Percentiles rank a stretch among this genome's conserved stretches.
Conservation (phyloP, 2,888 invertebrate genomes). For the Prostheceraeus crozeri region DNA sequence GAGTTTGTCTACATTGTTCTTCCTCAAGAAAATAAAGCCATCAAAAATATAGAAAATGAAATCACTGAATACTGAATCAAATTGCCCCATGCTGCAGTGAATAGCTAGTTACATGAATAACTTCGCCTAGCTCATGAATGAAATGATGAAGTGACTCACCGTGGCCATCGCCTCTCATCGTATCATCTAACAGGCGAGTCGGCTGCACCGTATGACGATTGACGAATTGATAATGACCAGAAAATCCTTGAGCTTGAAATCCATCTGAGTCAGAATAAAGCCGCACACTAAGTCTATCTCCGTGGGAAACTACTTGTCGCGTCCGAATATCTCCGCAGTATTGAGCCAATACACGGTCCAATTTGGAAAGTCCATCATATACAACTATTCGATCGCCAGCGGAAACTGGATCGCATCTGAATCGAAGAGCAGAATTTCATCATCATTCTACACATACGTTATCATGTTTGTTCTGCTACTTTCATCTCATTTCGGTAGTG, state of each 20-base stretch:
- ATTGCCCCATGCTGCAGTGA: too few relatives aligned
- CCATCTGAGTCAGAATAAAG: background rate
- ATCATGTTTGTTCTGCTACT: too few relatives aligned
- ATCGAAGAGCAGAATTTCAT: too few relatives aligned
- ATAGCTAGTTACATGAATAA: too few relatives aligned
- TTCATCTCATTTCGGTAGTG: too few relatives aligned
- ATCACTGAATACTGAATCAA: too few relatives aligned
- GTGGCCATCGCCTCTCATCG: constrained; percentile 4
- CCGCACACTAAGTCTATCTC: background rate
- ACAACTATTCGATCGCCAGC: constrained; percentile 1
- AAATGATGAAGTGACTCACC: too few relatives aligned
- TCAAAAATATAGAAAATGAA: too few relatives aligned
- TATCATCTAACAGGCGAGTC: background rate
- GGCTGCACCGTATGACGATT: background rate
- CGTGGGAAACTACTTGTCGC: constrained; percentile 12
- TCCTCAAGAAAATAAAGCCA: too few relatives aligned
- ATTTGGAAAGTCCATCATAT: background rate
- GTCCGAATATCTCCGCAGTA: background rate
- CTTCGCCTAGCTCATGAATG: too few relatives aligned
- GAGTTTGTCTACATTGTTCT: too few relatives aligned
- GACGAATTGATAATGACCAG: background rate
- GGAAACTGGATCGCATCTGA: constrained; percentile 1
- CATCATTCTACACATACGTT: too few relatives aligned
- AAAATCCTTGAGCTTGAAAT: background rate
- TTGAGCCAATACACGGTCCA: background rate